Conservation (phyloP, 2,113 vertebrate genomes). For the Sapajus apella region DNA sequence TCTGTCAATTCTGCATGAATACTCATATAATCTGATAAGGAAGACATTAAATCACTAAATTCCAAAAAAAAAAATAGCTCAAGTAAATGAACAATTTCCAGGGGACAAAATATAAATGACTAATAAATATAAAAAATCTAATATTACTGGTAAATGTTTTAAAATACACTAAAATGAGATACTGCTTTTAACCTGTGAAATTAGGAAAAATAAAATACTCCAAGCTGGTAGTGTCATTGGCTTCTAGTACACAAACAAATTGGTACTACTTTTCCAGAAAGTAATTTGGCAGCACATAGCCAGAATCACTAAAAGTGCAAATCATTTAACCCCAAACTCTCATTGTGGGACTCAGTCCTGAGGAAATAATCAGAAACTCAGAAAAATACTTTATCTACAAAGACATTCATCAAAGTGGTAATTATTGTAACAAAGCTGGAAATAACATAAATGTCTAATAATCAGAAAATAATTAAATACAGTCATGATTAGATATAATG, state of each 20-base stretch:
- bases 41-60: background rate
- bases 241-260: background rate
- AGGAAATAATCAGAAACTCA: slow-evolving; percentile 7
- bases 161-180: background rate
- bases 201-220: slow-evolving; percentile 8
- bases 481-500: background rate
- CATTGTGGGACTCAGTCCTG: background rate
- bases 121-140: background rate
- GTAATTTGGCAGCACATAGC: background rate
- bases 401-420: slow-evolving; percentile 5
- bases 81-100: background rate
- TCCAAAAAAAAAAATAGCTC: background rate
- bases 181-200: background rate
- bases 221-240: background rate
- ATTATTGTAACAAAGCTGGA: background rate
- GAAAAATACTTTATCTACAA: background rate
- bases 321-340: background rate
- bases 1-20: background rate
- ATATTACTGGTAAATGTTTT: background rate
- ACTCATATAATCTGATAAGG: background rate
- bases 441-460: background rate
- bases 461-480: slow-evolving; percentile 26
- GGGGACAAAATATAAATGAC: background rate
- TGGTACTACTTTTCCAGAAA: background rate
- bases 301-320: background rate